Evolutionary conservation across 2,113 vertebrate species (phyloP).

Genomic region (Antechinus flavipes): DNA sequence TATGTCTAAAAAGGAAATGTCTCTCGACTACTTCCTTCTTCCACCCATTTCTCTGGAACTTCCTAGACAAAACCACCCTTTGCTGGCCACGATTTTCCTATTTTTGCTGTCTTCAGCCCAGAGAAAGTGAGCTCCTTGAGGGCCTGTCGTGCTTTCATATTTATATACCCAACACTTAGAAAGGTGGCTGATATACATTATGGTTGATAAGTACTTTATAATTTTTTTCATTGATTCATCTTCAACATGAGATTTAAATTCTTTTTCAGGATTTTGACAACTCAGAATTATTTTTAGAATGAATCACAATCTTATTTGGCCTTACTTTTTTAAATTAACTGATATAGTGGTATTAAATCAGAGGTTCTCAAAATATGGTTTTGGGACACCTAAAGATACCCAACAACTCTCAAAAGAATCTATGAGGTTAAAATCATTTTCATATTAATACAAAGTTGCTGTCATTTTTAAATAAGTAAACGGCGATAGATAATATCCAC

Average conservation of each 20-base stretch:
- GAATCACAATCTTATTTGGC: background rate
- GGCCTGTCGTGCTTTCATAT: background rate
- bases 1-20: background rate
- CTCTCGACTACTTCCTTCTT: background rate
- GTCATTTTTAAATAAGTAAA: background rate
- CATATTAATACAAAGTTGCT: background rate
- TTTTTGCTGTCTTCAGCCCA: background rate
- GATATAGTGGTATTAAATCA: background rate
- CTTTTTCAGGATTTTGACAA: background rate
- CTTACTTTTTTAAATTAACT: background rate
- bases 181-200: background rate
- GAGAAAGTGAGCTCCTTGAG: background rate
- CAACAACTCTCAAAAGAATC: background rate
- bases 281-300: background rate
- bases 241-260: background rate
- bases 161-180: background rate
- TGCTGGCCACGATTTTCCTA: background rate
- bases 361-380: background rate
- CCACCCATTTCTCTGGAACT: background rate
- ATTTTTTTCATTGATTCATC: background rate
- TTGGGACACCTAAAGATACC: background rate
- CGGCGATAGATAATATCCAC: background rate
- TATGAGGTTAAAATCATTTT: background rate
- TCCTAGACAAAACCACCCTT: background rate
- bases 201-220: background rate